Evolutionary conservation across 2,888 invertebrate species (phyloP).

Genomic region (Zaprionus bogoriensis): DNA sequence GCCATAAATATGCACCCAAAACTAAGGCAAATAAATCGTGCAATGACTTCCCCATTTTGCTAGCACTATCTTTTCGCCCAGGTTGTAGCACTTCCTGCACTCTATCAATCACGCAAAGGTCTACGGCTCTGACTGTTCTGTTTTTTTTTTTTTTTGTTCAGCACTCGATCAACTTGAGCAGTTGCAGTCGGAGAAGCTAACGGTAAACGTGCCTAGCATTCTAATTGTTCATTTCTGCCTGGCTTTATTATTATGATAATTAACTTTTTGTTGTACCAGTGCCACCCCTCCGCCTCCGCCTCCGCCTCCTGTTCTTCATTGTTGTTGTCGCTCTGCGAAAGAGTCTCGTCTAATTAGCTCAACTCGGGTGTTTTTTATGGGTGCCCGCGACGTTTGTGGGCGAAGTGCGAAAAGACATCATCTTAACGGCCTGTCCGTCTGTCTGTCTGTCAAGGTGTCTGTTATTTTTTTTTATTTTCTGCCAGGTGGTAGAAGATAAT

Average conservation of each 20-base stretch:
- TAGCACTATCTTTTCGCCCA: background rate
- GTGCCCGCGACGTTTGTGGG: background rate
- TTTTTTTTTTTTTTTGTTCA: too few species aligned
- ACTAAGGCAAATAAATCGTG: conserved; percentile 41
- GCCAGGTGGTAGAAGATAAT: conserved; percentile 26
- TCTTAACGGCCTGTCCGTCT: conserved; percentile 18
- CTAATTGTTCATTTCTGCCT: conserved; percentile 39
- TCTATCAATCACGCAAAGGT: conserved; percentile 63
- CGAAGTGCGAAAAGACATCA: conserved; percentile 31
- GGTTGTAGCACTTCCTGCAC: conserved; percentile 58
- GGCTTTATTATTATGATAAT: conserved; percentile 7
- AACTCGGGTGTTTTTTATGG: conserved; percentile 9
- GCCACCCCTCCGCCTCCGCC: too few species aligned
- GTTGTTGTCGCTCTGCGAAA: conserved; percentile 15
- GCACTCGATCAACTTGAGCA: conserved; percentile 28
- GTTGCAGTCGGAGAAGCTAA: conserved; percentile 10
- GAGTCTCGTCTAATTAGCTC: conserved; percentile 29
- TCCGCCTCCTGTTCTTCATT: too few species aligned
- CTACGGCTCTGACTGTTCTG: conserved; percentile 50
- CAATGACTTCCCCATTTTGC: conserved; percentile 42
- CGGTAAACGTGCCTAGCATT: conserved; percentile 56
- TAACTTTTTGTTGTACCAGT: conserved; percentile 9
- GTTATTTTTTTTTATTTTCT: background rate
- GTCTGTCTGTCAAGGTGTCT: background rate
- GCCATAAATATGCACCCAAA: conserved; percentile 38